Conservation (phyloP, 1,140 invertebrate species). For the Bradysia coprophila region DNA sequence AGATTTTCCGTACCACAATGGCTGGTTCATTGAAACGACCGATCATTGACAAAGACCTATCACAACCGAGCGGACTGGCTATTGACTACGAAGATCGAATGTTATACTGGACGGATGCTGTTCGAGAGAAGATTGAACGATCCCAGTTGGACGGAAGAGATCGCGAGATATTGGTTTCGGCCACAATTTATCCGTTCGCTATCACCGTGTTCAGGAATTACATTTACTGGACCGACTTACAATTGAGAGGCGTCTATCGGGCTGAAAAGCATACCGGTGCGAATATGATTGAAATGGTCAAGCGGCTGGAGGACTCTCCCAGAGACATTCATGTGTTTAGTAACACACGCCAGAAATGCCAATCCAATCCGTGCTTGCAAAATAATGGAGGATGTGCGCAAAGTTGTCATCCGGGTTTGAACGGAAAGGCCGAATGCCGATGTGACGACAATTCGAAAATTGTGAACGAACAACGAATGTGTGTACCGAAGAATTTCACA, state of each 20-base stretch:
- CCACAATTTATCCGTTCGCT: conserved; percentile 91
- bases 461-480: conserved; percentile 85
- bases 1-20: conserved; percentile 92
- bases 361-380: conserved; percentile 67
- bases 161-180: conserved; percentile 57
- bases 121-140: conserved; percentile 91
- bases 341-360: conserved; percentile 57
- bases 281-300: conserved; percentile 86
- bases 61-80: conserved; percentile 87
- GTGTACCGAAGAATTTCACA: conserved; percentile 67
- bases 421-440: conserved; percentile 68
- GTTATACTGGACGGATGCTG: conserved; percentile 96
- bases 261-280: conserved; percentile 95
- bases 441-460: conserved; percentile 72
- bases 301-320: conserved; percentile 75
- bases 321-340: conserved; percentile 84
- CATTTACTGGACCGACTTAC: conserved; percentile 96
- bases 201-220: conserved; percentile 81
- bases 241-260: conserved; percentile 81
- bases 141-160: conserved; percentile 72
- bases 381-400: conserved; percentile 94
- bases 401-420: conserved; percentile 75
- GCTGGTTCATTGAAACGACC: conserved; percentile 82
- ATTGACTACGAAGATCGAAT: conserved; percentile 92
- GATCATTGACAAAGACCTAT: conserved; percentile 78